phyloP scores from a whole-genome alignment of 1,140 invertebrate species.

The Chrysoperla carnea region DNA sequence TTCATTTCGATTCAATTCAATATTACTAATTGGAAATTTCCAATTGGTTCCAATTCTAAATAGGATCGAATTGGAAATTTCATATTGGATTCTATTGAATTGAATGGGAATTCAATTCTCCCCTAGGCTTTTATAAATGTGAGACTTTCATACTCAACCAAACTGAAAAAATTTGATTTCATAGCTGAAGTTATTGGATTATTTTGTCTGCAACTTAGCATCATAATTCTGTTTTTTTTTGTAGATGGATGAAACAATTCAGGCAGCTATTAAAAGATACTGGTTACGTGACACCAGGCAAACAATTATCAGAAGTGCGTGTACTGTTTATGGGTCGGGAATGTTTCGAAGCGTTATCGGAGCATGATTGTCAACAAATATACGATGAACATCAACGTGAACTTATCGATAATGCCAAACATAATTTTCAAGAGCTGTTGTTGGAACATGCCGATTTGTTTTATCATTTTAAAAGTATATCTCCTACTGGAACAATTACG shows the following conservation, averaged over 20 bases:
- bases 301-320: slow-evolving; percentile 77
- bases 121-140: no score
- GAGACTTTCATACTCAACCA: no score
- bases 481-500: slow-evolving; percentile 76
- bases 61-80: no score
- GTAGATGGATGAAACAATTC: slow-evolving; percentile 80
- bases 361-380: slow-evolving; percentile 79
- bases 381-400: slow-evolving; percentile 91
- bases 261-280: slow-evolving; percentile 86
- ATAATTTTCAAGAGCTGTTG: slow-evolving; percentile 84
- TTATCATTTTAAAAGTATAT: slow-evolving; percentile 81
- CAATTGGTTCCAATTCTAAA: no score
- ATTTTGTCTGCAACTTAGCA: no score
- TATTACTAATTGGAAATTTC: no score
- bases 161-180: no score
- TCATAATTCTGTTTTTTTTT: slow-evolving; percentile 7
- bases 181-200: no score
- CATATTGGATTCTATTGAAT: no score
- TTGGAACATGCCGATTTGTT: slow-evolving; percentile 90
- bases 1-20: no score
- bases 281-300: slow-evolving; percentile 85
- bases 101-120: no score
- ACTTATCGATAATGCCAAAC: slow-evolving; percentile 77
- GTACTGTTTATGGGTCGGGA: slow-evolving; percentile 90
- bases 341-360: slow-evolving; percentile 81